Conservation (phyloP, 2,797 vertebrate species). For the Chlorospingus semifuscus region DNA sequence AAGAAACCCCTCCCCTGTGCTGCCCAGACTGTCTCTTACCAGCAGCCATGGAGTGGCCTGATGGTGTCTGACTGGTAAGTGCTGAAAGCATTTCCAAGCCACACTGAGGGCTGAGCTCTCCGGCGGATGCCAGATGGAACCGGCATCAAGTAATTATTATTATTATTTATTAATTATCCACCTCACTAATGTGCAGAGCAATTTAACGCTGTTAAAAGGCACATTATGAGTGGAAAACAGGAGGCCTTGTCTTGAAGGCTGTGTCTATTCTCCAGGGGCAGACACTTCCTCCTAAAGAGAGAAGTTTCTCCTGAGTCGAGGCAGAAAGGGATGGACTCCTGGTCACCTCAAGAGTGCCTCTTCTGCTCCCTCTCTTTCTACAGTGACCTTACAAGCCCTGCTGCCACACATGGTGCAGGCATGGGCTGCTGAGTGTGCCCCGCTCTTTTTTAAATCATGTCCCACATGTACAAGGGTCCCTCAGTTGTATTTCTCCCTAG, state of each 20-base stretch:
- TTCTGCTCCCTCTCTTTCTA: background rate
- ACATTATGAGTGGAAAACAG: background rate
- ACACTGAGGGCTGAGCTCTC: slow-evolving; percentile 1
- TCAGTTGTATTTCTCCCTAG: background rate
- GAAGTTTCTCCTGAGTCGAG: background rate
- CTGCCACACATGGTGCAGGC: rapidly evolving
- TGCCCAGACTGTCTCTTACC: slow-evolving; percentile 35
- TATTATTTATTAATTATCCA: slow-evolving; percentile 70
- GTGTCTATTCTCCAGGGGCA: background rate
- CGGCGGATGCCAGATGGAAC: slow-evolving; percentile 18
- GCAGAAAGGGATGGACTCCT: background rate
- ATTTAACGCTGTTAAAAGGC: slow-evolving; percentile 38
- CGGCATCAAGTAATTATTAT: slow-evolving; percentile 27
- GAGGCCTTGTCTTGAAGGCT: background rate
- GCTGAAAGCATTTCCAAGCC: slow-evolving; percentile 44
- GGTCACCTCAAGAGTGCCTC: background rate
- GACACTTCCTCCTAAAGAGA: background rate
- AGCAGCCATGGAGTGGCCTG: slow-evolving; percentile 14
- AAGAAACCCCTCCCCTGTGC: slow-evolving; percentile 12
- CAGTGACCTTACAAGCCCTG: background rate
- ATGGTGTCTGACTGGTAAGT: slow-evolving; percentile 51
- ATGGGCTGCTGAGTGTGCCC: background rate
- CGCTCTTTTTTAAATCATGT: background rate
- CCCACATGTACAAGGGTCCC: rapidly evolving
- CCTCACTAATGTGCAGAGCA: slow-evolving; percentile 46